Conservation (phyloP, 2,888 invertebrate species). For the Coenonympha glycerion region DNA sequence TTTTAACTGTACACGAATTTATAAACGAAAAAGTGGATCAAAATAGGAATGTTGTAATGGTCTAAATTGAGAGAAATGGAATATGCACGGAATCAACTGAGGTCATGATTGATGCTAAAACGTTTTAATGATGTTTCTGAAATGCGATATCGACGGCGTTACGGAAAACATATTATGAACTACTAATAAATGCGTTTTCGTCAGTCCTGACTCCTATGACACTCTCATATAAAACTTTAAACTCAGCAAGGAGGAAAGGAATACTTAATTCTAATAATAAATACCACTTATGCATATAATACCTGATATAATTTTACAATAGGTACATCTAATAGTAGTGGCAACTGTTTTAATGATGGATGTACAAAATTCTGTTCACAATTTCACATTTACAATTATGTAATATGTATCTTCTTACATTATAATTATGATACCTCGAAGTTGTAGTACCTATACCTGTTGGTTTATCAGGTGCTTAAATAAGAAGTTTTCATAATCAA, state of each 20-base stretch:
- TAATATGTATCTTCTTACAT: no score
- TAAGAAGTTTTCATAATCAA: no score
- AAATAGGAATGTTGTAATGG: slow-evolving; percentile 59
- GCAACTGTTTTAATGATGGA: no score
- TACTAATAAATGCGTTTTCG: background rate
- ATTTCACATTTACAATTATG: no score
- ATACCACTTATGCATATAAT: no score
- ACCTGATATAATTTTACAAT: no score
- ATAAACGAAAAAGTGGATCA: slow-evolving; percentile 56
- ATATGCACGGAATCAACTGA: slow-evolving; percentile 41
- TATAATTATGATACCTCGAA: no score
- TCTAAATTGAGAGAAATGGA: slow-evolving; percentile 64
- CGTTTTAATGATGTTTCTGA: slow-evolving; percentile 29
- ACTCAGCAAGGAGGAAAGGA: background rate
- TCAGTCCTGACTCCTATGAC: background rate
- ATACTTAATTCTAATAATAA: no score
- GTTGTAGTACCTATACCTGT: no score
- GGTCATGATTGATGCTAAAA: slow-evolving; percentile 37
- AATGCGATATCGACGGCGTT: slow-evolving; percentile 25
- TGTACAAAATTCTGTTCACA: no score
- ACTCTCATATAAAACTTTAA: background rate
- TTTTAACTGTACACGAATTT: slow-evolving; percentile 46
- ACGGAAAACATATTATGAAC: slow-evolving; percentile 7
- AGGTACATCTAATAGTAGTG: no score
- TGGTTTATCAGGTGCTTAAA: no score